Conservation (phyloP, 30 jellyfish, hydroid and myxozoan genomes). For the Hydractinia echinata region DNA sequence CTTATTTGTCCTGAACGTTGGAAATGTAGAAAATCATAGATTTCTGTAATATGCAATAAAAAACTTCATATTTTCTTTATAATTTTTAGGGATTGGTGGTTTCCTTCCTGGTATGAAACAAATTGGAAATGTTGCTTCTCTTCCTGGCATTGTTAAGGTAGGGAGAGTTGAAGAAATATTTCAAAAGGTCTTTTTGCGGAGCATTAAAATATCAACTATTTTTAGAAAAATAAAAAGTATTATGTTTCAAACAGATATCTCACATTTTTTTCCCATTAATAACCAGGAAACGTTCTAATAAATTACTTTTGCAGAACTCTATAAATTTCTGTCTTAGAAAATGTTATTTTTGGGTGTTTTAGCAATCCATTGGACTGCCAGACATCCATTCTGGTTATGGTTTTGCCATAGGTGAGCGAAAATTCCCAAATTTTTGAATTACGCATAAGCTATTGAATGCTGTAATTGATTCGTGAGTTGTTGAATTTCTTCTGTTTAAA, state of each 20-base stretch:
- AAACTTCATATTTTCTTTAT: too few species aligned
- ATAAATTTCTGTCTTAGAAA: not conserved
- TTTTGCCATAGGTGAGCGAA: constrained; percentile 83
- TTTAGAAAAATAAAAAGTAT: too few species aligned
- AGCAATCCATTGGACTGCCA: constrained; percentile 95
- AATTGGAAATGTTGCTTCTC: constrained; percentile 93
- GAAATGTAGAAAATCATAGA: too few species aligned
- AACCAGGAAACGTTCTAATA: not conserved
- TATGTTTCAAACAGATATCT: too few species aligned
- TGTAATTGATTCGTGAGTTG: too few species aligned
- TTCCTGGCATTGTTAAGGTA: constrained; percentile 98
- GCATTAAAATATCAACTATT: too few species aligned
- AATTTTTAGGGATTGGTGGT: constrained; percentile 72
- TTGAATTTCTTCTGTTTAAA: too few species aligned
- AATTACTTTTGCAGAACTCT: not conserved
- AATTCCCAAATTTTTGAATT: too few species aligned
- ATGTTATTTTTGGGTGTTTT: not conserved
- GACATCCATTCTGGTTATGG: constrained; percentile 99
- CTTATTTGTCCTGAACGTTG: too few species aligned
- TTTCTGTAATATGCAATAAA: too few species aligned
- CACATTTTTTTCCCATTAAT: too few species aligned
- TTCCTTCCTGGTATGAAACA: constrained; percentile 95
- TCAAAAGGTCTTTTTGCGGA: not conserved
- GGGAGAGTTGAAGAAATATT: not conserved
- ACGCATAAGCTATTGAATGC: too few species aligned